Conservation (phyloP, 2,888 invertebrate species). For the Boloria selene region DNA sequence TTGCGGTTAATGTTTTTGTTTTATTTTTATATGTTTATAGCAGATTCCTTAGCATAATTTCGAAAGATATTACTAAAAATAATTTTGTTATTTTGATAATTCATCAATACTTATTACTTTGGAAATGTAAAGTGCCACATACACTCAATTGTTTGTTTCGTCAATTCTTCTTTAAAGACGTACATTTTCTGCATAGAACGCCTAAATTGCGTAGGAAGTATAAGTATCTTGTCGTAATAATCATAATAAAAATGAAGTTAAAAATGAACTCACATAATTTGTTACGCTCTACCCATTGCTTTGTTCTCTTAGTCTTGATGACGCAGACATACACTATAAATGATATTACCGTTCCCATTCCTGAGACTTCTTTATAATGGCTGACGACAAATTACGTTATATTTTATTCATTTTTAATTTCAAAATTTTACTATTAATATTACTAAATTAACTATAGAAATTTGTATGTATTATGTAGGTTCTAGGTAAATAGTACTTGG, state of each 20-base stretch:
- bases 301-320: conserved; percentile 36
- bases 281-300: conserved; percentile 36
- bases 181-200: background rate
- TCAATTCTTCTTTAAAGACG: background rate
- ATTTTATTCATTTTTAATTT: conserved; percentile 9
- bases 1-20: conserved; percentile 9
- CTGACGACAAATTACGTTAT: conserved; percentile 4
- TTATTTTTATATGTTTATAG: background rate
- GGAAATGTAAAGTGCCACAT: too few relatives aligned
- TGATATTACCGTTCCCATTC: conserved; percentile 27
- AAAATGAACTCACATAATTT: conserved; percentile 39
- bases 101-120: too few relatives aligned
- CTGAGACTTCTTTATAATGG: conserved; percentile 16
- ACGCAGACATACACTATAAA: conserved; percentile 27
- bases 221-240: conserved; percentile 34
- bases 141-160: too few relatives aligned
- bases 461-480: background rate
- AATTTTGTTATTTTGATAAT: too few relatives aligned
- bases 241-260: conserved; percentile 33
- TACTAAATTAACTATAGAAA: background rate
- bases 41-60: background rate
- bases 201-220: conserved; percentile 21
- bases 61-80: too few relatives aligned
- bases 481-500: background rate
- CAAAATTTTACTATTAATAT: background rate